Evolutionary conservation across 2,113 vertebrate species (phyloP), one percentile per base, ranked within the genome.

Genomic region (Cottus gobio): DNA sequence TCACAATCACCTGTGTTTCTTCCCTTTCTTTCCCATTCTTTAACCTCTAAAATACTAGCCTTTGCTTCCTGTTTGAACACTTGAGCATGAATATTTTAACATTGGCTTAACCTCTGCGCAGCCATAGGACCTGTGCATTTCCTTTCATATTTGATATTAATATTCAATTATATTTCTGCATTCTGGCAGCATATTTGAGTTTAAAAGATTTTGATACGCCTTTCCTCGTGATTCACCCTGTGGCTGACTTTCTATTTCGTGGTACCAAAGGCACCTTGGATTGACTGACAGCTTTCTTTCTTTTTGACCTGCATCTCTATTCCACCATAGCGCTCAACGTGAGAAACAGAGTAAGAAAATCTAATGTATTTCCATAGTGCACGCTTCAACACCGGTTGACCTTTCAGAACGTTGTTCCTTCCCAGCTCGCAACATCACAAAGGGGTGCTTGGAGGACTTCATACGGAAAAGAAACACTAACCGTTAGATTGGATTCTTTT

Each of bases 401-500:
- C 7, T 34, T 57, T 36, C 5, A 61, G 37, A 61, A 28, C 7
- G 20, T 1, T 34, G 48, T 63, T 85, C 71, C 63, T 71, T 10
- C 67, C 71, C 64, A 44, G 26, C 78, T 83, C 68, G 20, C 34
- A 37, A 16, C 64, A 42, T 30, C 28, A 54, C 44, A 68, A 48
- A 68, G 50, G 62, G 81, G 77, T 75, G 66, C 22, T 6, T 16
- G 16, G 10, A 24, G 48, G 16, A 31, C 13, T 72, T 63, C 13
- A 52, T 56, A 5, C 18, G 31, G 10, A 71, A 42, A 12, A 68
- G 39, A 84, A 36, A 63, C 37, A 82, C 69, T 90, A 83, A 88
- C 71, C 39, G 15, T 46, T 63, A 61, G 52, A 79, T 79, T 71
- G 86, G 66, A 58, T 84, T 88, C 37, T 82, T 80, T 79, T 89